Percentiles rank a stretch among this genome's conserved stretches.
phyloP scores from a whole-genome alignment of 2,888 invertebrate species.

The Eristalis pertinax region DNA sequence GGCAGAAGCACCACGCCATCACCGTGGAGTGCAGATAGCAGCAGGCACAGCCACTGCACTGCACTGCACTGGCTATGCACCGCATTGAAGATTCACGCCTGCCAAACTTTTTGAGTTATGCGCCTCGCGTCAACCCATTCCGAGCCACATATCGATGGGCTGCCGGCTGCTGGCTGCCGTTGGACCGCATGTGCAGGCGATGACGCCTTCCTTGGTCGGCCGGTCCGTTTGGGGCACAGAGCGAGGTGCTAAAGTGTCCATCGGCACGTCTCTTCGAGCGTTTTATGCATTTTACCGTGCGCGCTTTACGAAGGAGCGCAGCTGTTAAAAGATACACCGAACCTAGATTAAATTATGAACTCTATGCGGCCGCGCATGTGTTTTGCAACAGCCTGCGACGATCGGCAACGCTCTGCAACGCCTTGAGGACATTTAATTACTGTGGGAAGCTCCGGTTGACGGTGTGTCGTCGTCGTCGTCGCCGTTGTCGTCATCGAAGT shows the following conservation, averaged over 20 bases:
- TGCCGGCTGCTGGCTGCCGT: neutral
- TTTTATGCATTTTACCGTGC: slow-evolving; percentile 46
- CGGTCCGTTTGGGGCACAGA: slow-evolving; percentile 14
- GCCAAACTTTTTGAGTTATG: slow-evolving; percentile 69
- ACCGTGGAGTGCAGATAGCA: neutral
- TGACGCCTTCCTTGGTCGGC: slow-evolving; percentile 52
- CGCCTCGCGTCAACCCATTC: slow-evolving; percentile 58
- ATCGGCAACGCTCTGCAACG: slow-evolving; percentile 41
- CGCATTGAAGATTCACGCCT: slow-evolving; percentile 56
- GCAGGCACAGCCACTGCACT: slow-evolving; percentile 36
- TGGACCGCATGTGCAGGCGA: slow-evolving; percentile 5
- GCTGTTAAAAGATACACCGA: slow-evolving; percentile 49
- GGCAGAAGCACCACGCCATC: slow-evolving; percentile 27
- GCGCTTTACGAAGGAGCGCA: slow-evolving; percentile 21
- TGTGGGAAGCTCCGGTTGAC: slow-evolving; percentile 54
- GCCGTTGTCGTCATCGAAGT: slow-evolving; percentile 17
- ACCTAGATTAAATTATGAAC: slow-evolving; percentile 69
- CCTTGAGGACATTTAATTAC: slow-evolving; percentile 69
- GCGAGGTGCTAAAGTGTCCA: slow-evolving; percentile 67
- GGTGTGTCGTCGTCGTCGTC: slow-evolving; percentile 5
- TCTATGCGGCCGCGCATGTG: slow-evolving; percentile 40
- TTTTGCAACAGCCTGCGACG: slow-evolving; percentile 24
- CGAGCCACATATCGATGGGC: slow-evolving; percentile 61
- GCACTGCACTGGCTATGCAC: slow-evolving; percentile 3
- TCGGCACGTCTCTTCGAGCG: slow-evolving; percentile 50